These are phyloP conservation scores for Otus sunia DNA, from an alignment of 2,113 vertebrate species.

Conservation along the genomic window DNA sequence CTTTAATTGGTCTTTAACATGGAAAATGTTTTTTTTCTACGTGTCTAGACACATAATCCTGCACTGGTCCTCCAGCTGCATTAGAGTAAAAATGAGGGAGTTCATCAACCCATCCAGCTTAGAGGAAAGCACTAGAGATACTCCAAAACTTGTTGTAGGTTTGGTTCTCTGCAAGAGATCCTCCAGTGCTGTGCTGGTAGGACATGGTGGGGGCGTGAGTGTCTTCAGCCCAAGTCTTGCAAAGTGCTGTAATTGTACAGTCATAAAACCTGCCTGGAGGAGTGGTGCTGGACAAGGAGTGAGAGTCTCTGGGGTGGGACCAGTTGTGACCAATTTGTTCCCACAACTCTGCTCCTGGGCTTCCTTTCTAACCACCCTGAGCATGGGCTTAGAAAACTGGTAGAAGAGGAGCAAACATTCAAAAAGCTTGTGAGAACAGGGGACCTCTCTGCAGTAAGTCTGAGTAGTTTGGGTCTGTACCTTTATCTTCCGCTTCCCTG, in stretches of 20 bases:
- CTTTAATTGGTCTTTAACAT: neutral
- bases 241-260: neutral
- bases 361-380: neutral
- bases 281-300: accelerated
- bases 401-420: neutral
- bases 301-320: neutral
- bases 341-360: neutral
- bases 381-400: neutral
- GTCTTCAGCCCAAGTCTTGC: no score
- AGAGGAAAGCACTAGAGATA: neutral
- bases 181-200: neutral
- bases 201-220: accelerated
- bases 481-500: neutral
- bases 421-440: neutral
- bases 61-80: accelerated
- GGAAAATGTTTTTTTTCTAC: neutral
- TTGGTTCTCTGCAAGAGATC: neutral
- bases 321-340: neutral
- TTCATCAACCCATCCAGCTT: neutral
- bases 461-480: neutral
- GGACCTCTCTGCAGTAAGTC: neutral
- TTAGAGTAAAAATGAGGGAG: neutral
- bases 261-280: accelerated
- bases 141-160: neutral
- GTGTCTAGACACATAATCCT: neutral